These are phyloP conservation scores for Parelbella ahira DNA, from an alignment of 2,888 invertebrate species.

Conservation along the genomic window DNA sequence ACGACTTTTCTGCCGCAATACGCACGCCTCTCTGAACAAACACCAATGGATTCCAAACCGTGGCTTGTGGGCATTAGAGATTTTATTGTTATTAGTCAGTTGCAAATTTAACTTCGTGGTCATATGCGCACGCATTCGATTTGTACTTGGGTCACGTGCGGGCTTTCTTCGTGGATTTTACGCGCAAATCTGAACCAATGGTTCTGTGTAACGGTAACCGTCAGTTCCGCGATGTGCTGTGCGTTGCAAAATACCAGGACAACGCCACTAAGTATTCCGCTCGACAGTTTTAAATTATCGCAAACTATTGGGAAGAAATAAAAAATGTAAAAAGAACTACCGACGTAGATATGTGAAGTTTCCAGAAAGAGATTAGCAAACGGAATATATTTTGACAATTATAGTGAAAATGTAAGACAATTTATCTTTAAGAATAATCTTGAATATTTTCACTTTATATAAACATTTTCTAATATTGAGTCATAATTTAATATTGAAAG, in stretches of 20 bases:
- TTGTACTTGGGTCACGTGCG: conserved; percentile 66
- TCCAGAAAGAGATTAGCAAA: too few species aligned
- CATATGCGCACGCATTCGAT: conserved; percentile 49
- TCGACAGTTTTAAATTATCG: conserved; percentile 6
- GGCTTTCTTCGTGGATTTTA: conserved; percentile 77
- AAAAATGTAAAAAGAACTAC: too few species aligned
- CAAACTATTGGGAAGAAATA: too few species aligned
- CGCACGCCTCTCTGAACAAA: conserved; percentile 40
- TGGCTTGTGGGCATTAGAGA: conserved; percentile 42
- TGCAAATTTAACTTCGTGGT: conserved; percentile 33
- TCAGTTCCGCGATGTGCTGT: conserved; percentile 61
- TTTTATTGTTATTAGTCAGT: conserved; percentile 28
- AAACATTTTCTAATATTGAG: too few species aligned
- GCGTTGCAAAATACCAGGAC: conserved; percentile 51
- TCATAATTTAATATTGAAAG: too few species aligned
- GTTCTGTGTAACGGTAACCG: conserved; percentile 68
- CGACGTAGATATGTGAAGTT: too few species aligned
- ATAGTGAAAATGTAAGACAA: too few species aligned
- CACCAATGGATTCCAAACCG: conserved; percentile 44
- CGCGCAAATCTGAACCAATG: conserved; percentile 67
- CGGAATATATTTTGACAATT: too few species aligned
- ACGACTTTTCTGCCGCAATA: conserved; percentile 60
- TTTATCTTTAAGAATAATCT: too few species aligned
- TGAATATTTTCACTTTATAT: too few species aligned
- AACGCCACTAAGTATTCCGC: conserved; percentile 28